Conservation (phyloP, 2,113 vertebrate genomes). For the Rutilus rutilus region DNA sequence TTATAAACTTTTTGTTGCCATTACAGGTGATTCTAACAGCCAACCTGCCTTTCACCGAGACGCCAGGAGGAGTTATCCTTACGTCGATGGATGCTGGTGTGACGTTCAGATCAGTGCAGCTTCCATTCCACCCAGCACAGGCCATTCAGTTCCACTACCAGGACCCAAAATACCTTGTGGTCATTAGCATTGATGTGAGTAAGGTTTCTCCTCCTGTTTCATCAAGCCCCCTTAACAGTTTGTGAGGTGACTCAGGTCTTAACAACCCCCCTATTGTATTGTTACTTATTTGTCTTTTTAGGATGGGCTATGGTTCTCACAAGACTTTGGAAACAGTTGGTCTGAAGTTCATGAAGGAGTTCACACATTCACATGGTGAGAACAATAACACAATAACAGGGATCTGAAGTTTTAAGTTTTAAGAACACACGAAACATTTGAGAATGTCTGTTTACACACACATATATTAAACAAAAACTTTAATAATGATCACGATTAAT, state of each 20-base stretch:
- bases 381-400: background rate
- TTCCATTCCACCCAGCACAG: slow-evolving; percentile 77
- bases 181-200: slow-evolving; percentile 76
- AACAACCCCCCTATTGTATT: background rate
- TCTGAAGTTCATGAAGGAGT: slow-evolving; percentile 76
- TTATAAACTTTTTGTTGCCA: background rate
- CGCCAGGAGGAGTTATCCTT: slow-evolving; percentile 75
- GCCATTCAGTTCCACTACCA: slow-evolving; percentile 77
- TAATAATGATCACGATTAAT: too few relatives aligned
- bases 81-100: slow-evolving; percentile 76
- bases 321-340: slow-evolving; percentile 78
- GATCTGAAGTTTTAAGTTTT: background rate
- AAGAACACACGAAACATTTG: background rate
- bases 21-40: slow-evolving; percentile 78
- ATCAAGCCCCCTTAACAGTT: background rate
- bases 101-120: slow-evolving; percentile 70
- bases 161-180: slow-evolving; percentile 74
- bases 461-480: too few relatives aligned
- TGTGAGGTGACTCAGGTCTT: background rate
- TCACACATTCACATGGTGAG: slow-evolving; percentile 80
- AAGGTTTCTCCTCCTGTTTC: background rate
- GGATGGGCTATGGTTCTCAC: slow-evolving; percentile 77
- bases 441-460: background rate
- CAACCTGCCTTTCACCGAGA: slow-evolving; percentile 63
- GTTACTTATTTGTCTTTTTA: slow-evolving; percentile 48